Conservation (phyloP, 1,140 invertebrate genomes). For the Dermatophagoides farinae region DNA sequence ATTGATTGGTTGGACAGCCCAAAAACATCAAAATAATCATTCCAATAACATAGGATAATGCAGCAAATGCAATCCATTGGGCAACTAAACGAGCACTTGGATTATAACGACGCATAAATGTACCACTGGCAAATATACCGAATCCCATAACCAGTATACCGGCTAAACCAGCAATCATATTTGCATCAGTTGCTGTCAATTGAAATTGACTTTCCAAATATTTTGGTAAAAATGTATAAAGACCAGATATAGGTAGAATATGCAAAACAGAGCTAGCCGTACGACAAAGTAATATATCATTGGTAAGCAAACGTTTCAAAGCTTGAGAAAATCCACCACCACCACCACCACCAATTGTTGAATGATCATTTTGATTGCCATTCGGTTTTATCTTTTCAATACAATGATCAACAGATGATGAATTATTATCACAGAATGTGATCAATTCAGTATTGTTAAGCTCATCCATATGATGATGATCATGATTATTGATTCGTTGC, state of each 20-base stretch:
- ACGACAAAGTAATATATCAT: conserved; percentile 70
- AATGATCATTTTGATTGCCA: background rate
- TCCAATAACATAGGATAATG: conserved; percentile 59
- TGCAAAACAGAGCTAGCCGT: conserved; percentile 71
- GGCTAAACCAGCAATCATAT: conserved; percentile 68
- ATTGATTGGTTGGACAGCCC: conserved; percentile 61
- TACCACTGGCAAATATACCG: conserved; percentile 62
- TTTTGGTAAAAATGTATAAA: conserved; percentile 81
- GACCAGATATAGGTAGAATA: conserved; percentile 65
- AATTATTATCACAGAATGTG: background rate
- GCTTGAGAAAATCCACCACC: conserved; percentile 59
- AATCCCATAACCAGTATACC: conserved; percentile 79
- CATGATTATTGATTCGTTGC: background rate
- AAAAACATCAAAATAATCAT: conserved; percentile 72
- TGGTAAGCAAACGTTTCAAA: conserved; percentile 58
- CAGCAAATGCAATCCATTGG: conserved; percentile 69
- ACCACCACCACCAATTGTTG: background rate
- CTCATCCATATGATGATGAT: background rate
- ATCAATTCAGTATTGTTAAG: background rate
- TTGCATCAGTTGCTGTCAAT: conserved; percentile 61
- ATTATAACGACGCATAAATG: conserved; percentile 58
- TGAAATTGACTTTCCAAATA: conserved; percentile 79
- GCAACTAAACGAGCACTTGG: conserved; percentile 64
- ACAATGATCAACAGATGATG: background rate
- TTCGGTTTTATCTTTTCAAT: background rate